Conservation (phyloP, 2,888 invertebrate genomes). For the Epinotia ramella region DNA sequence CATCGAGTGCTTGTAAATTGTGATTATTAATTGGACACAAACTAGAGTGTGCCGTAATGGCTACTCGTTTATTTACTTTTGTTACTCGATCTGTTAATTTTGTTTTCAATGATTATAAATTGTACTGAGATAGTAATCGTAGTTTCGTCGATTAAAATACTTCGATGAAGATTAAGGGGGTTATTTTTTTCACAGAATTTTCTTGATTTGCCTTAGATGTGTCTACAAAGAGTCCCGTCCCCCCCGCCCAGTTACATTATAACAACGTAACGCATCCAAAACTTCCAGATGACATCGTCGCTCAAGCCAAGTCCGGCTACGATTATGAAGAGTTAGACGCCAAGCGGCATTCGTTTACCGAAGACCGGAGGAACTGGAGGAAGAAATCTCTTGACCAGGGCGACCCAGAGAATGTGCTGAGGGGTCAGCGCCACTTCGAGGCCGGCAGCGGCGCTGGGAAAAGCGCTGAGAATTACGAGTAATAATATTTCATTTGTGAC, state of each 20-base stretch:
- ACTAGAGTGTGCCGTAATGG: background rate
- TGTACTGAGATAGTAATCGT: background rate
- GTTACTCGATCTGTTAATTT: background rate
- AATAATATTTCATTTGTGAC: background rate
- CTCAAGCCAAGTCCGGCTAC: slow-evolving; percentile 63
- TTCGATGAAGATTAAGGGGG: background rate
- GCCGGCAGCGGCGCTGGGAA: slow-evolving; percentile 57
- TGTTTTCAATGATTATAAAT: too few species aligned
- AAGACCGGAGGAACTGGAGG: slow-evolving; percentile 75
- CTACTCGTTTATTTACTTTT: too few species aligned
- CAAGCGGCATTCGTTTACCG: slow-evolving; percentile 62
- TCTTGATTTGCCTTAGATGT: background rate
- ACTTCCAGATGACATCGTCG: slow-evolving; percentile 72
- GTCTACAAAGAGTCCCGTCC: background rate
- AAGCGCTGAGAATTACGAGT: slow-evolving; percentile 58
- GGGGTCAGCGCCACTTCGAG: slow-evolving; percentile 63
- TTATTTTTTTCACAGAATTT: background rate
- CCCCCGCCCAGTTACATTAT: background rate
- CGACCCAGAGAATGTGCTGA: slow-evolving; percentile 64
- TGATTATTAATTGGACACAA: background rate
- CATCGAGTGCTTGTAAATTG: background rate
- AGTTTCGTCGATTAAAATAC: background rate
- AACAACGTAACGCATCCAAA: background rate
- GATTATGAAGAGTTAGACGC: slow-evolving; percentile 73
- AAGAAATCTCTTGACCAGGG: slow-evolving; percentile 70